Evolutionary conservation across 2,113 vertebrate species (phyloP).

Genomic region (Zootoca vivipara): DNA sequence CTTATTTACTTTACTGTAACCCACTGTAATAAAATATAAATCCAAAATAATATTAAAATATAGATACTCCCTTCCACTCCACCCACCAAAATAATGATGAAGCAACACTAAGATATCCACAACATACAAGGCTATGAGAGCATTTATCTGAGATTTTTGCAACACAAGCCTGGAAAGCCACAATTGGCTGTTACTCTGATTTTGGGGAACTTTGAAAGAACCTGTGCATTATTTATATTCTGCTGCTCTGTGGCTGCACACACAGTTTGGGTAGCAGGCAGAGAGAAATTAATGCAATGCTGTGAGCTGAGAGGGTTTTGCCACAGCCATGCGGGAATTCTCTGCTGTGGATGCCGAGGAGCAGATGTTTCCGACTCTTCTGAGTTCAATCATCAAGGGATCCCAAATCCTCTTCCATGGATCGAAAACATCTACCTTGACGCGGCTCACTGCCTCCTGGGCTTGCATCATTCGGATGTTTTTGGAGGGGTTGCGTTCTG

Average conservation of each 20-base stretch:
- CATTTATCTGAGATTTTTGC: too few species aligned
- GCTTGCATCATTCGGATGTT: conserved; percentile 99
- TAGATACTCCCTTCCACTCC: too few species aligned
- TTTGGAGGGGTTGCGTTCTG: conserved; percentile 97
- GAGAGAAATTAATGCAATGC: neutral
- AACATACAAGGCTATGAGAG: too few species aligned
- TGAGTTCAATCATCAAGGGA: neutral
- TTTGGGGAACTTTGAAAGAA: neutral
- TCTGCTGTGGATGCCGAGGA: neutral
- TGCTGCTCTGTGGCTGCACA: neutral
- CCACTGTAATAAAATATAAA: too few species aligned
- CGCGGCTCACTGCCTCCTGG: conserved; percentile 95
- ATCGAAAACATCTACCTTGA: conserved; percentile 83
- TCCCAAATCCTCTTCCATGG: neutral
- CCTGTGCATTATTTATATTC: neutral
- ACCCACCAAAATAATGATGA: too few species aligned
- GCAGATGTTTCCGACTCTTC: neutral
- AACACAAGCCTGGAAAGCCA: neutral
- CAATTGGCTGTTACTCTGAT: neutral
- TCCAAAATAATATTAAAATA: too few species aligned
- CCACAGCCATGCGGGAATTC: accelerated
- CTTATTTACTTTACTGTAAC: too few species aligned
- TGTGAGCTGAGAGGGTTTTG: neutral
- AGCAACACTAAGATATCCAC: too few species aligned
- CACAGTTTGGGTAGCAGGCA: neutral